A percentile compares a stretch with the other conserved stretches of the same genome.
These are phyloP conservation scores for Mimas tiliae DNA, from an alignment of 2,888 invertebrate species.

Conservation along the genomic window DNA sequence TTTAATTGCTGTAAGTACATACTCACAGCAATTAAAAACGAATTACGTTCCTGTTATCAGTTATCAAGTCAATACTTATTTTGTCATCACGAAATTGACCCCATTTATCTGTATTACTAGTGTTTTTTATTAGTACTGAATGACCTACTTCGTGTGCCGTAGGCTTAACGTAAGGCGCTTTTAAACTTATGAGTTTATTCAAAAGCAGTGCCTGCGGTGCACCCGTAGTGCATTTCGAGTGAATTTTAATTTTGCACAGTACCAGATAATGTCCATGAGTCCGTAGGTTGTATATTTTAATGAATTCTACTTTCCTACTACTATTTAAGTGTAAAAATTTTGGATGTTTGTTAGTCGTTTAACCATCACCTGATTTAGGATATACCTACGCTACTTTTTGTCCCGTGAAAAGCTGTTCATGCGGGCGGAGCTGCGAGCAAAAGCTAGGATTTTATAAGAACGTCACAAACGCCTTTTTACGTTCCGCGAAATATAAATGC, in stretches of 20 bases:
- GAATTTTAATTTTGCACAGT: neutral
- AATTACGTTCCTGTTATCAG: too few species aligned
- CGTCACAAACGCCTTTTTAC: neutral
- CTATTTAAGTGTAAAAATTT: too few species aligned
- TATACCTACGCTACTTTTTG: too few species aligned
- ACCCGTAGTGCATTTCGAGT: neutral
- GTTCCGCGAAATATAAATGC: too few species aligned
- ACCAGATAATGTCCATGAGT: neutral
- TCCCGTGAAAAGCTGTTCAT: too few species aligned
- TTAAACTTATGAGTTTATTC: slow-evolving; percentile 22
- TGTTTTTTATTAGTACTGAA: slow-evolving; percentile 15
- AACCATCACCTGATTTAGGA: too few species aligned
- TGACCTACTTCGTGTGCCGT: slow-evolving; percentile 8
- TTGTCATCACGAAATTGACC: neutral
- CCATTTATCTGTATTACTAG: neutral
- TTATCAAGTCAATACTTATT: too few species aligned
- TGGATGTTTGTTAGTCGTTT: too few species aligned
- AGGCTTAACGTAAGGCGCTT: slow-evolving; percentile 18
- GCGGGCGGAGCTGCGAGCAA: too few species aligned
- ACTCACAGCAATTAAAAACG: too few species aligned
- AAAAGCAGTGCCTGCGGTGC: neutral
- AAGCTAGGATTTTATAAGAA: neutral
- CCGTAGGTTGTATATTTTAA: neutral
- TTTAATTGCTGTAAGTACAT: too few species aligned
- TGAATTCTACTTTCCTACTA: too few species aligned